These are phyloP conservation scores for Miniopterus natalensis DNA, from an alignment of 2,113 vertebrate genomes.

Conservation along the genomic window DNA sequence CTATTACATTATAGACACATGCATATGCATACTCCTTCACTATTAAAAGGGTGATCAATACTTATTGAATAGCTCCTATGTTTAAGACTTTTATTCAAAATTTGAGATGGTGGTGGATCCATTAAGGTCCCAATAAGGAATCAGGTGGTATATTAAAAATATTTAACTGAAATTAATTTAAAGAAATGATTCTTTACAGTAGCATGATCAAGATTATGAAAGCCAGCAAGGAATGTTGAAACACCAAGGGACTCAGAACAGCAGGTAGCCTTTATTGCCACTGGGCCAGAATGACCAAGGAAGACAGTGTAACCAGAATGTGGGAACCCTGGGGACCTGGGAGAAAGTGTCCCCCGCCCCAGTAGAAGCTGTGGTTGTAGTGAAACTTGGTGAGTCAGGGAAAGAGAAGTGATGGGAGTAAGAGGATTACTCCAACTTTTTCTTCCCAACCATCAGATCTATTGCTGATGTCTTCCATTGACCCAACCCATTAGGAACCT, in stretches of 20 bases:
- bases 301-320: background rate
- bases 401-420: background rate
- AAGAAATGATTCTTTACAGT: conserved; percentile 30
- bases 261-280: background rate
- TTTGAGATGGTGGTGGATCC: background rate
- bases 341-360: background rate
- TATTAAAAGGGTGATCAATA: conserved; percentile 52
- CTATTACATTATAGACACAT: background rate
- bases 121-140: conserved; percentile 54
- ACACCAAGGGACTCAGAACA: background rate
- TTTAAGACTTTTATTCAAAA: conserved; percentile 54
- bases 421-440: background rate
- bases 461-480: background rate
- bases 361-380: background rate
- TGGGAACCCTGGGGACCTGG: background rate
- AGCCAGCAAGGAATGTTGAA: conserved; percentile 31
- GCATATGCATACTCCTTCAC: conserved; percentile 21
- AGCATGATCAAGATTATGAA: background rate
- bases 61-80: conserved; percentile 6
- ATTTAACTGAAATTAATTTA: conserved; percentile 34
- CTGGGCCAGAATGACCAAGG: background rate
- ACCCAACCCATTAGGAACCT: background rate
- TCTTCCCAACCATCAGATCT: background rate
- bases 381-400: background rate
- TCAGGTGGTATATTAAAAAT: conserved; percentile 24